These are phyloP conservation scores for Neopelma chrysocephalum DNA, from an alignment of 2,797 vertebrate species.

Conservation along the genomic window DNA sequence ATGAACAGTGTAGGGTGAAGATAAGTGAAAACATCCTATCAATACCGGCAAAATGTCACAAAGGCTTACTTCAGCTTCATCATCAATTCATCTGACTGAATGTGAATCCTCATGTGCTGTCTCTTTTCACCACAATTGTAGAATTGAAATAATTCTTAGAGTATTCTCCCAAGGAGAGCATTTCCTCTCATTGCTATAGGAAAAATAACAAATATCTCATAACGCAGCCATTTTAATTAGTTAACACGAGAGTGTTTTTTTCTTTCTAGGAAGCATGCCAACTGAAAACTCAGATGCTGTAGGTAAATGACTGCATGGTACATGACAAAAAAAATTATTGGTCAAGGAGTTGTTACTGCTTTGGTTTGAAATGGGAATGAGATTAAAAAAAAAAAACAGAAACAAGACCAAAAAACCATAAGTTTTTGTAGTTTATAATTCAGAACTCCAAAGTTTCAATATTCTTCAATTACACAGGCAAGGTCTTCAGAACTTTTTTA, in stretches of 20 bases:
- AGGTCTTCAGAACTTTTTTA: not conserved
- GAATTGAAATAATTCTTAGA: not conserved
- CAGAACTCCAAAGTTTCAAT: not conserved
- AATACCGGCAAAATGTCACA: not conserved
- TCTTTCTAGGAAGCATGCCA: not conserved
- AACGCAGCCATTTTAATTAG: not conserved
- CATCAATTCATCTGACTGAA: not conserved
- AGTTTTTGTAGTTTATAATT: not conserved
- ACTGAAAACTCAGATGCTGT: not conserved
- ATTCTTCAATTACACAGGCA: not conserved
- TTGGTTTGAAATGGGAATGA: not conserved
- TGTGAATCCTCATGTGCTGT: not conserved
- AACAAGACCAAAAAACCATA: not conserved
- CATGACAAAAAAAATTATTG: not conserved
- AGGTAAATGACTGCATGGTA: not conserved
- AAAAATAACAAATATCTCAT: not conserved
- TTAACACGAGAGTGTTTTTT: not conserved
- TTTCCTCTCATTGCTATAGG: not conserved
- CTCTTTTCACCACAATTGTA: not conserved
- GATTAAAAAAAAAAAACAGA: not conserved
- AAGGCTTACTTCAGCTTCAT: not conserved
- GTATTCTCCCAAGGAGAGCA: not conserved
- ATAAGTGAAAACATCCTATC: constrained; percentile 9
- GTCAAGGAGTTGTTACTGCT: not conserved
- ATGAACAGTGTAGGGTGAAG: not conserved